Evolutionary conservation across 2,797 vertebrate genomes (phyloP).

Genomic region (Macropodus opercularis): DNA sequence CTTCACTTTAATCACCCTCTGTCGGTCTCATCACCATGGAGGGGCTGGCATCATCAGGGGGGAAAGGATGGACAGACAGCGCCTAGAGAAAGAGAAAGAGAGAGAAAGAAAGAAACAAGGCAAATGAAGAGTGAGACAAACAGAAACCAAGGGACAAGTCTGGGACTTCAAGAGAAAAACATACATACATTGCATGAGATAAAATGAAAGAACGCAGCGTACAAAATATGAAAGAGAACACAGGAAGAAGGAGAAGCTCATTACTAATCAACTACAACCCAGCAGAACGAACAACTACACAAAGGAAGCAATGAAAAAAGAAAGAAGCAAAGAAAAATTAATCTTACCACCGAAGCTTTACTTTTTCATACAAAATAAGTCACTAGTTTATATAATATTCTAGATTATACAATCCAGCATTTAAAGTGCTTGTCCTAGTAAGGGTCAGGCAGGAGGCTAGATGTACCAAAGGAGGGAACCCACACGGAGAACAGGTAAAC

Average conservation of each 20-base stretch:
- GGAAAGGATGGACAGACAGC: slow-evolving; percentile 43
- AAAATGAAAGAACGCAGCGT: background rate
- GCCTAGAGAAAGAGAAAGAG: slow-evolving; percentile 21
- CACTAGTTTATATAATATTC: too few species aligned
- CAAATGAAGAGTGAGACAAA: slow-evolving; percentile 5
- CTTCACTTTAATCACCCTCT: slow-evolving; percentile 77
- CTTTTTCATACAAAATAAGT: too few species aligned
- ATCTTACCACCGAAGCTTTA: too few species aligned
- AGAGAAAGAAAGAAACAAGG: slow-evolving; percentile 18
- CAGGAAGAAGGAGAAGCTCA: background rate
- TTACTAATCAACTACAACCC: too few species aligned
- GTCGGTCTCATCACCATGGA: slow-evolving; percentile 72
- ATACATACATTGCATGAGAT: background rate
- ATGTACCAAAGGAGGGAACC: too few species aligned
- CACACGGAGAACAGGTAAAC: too few species aligned
- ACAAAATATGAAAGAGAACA: background rate
- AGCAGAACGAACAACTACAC: background rate
- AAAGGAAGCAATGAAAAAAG: too few species aligned
- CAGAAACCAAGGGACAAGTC: background rate
- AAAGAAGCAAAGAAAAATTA: too few species aligned
- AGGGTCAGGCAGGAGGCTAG: too few species aligned
- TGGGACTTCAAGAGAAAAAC: background rate
- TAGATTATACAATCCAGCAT: too few species aligned
- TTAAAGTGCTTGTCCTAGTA: too few species aligned
- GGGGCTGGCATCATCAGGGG: slow-evolving; percentile 72